Percentiles rank a stretch among this genome's conserved stretches.
Conservation (phyloP, 2,888 invertebrate species). For the Mayetiola destructor region DNA sequence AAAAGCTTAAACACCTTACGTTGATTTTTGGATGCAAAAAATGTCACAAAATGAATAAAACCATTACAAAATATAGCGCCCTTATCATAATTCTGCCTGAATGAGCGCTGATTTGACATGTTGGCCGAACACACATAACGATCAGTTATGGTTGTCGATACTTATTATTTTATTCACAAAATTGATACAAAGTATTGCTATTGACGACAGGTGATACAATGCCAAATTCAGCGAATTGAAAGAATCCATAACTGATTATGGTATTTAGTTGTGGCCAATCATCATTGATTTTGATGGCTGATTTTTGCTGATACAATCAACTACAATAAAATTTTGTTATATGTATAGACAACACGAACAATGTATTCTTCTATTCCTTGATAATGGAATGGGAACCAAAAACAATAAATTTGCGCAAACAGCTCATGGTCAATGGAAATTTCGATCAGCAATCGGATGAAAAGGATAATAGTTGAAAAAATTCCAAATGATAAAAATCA, state of each 20-base stretch:
- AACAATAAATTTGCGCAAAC: no score
- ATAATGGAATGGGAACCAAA: not conserved
- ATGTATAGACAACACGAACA: not conserved
- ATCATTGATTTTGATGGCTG: not conserved
- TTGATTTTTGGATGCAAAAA: not conserved
- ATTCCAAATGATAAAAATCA: slow-evolving; percentile 5
- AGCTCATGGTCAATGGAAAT: no score
- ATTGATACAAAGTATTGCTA: not conserved
- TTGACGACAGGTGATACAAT: slow-evolving; percentile 15
- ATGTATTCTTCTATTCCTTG: no score
- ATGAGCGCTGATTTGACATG: slow-evolving; percentile 15
- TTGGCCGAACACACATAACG: slow-evolving; percentile 4
- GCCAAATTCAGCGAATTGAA: not conserved
- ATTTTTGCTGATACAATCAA: slow-evolving; percentile 6
- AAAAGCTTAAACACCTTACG: not conserved
- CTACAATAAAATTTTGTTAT: not conserved
- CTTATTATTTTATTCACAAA: not conserved
- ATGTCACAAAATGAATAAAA: not conserved
- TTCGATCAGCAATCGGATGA: not conserved
- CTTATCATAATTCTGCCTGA: slow-evolving; percentile 16
- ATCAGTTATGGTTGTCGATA: no score
- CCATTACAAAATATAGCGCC: slow-evolving; percentile 13
- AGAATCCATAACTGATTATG: slow-evolving; percentile 6
- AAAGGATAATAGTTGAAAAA: not conserved
- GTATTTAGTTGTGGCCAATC: not conserved